A percentile compares a stretch with the other conserved stretches of the same genome.
phyloP scores from a whole-genome alignment of 2,113 vertebrate species.

The Opisthocomus hoazin region DNA sequence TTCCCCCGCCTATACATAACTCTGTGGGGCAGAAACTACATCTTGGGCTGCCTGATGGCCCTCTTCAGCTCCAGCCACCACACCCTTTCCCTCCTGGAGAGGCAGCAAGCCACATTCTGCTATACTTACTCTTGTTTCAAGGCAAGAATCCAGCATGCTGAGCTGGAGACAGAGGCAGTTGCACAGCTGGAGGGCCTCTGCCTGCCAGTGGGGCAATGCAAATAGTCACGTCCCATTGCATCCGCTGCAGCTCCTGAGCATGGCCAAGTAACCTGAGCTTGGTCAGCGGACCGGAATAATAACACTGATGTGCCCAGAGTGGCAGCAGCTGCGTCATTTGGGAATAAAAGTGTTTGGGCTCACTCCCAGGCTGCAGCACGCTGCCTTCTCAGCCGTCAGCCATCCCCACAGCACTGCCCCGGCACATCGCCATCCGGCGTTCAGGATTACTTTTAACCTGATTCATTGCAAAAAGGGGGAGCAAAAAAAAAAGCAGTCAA shows the following conservation, averaged over 20 bases:
- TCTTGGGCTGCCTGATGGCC: neutral
- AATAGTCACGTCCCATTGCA: rapidly evolving
- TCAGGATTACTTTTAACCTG: neutral
- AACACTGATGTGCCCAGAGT: neutral
- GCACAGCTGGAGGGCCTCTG: neutral
- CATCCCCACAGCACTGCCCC: rapidly evolving
- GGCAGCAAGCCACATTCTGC: rapidly evolving
- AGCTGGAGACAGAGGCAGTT: neutral
- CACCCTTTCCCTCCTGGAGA: neutral
- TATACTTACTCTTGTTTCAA: neutral
- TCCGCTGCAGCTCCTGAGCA: neutral
- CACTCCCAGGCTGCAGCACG: neutral
- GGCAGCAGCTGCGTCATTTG: rapidly evolving
- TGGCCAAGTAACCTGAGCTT: neutral
- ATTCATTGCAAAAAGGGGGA: neutral
- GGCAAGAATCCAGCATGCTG: neutral
- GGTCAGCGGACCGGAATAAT: neutral
- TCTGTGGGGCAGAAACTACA: neutral
- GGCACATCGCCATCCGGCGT: rapidly evolving
- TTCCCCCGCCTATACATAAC: rapidly evolving
- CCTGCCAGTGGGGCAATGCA: rapidly evolving
- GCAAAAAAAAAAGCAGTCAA: rapidly evolving
- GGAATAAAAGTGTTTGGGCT: neutral
- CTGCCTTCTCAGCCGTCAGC: neutral
- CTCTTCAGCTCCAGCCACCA: neutral